A percentile compares a stretch with the other conserved stretches of the same genome.
Evolutionary conservation across 2,797 vertebrate species (phyloP).

Genomic region (Microctenopoma lineatum): DNA sequence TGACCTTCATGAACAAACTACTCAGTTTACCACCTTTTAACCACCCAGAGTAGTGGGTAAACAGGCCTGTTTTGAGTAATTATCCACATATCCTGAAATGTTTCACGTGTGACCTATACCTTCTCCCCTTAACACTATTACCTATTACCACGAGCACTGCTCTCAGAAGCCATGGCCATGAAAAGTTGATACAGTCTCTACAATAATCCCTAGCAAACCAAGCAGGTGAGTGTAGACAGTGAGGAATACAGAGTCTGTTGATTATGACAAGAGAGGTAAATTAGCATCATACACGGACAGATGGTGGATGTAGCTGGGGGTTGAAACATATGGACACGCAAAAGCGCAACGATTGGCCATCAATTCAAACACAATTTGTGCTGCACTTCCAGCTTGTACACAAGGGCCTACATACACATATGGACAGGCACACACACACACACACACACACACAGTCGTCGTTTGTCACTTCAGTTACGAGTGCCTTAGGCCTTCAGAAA

Average conservation of each 20-base stretch:
- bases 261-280: slow-evolving; percentile 71
- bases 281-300: slow-evolving; percentile 75
- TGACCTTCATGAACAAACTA: slow-evolving; percentile 58
- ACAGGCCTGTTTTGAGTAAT: slow-evolving; percentile 68
- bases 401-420: slow-evolving; percentile 38
- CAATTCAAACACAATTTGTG: slow-evolving; percentile 75
- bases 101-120: slow-evolving; percentile 41
- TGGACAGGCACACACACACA: neutral
- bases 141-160: slow-evolving; percentile 53
- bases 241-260: slow-evolving; percentile 62
- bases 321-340: slow-evolving; percentile 77
- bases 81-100: slow-evolving; percentile 70
- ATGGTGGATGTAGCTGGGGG: slow-evolving; percentile 78
- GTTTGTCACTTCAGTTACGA: slow-evolving; percentile 70
- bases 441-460: slow-evolving; percentile 20
- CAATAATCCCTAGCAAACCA: slow-evolving; percentile 24
- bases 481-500: slow-evolving; percentile 68
- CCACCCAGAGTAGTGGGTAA: slow-evolving; percentile 46
- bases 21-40: slow-evolving; percentile 45
- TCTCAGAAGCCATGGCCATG: slow-evolving; percentile 39
- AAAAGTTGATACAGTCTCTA: slow-evolving; percentile 40
- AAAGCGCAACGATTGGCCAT: slow-evolving; percentile 72
- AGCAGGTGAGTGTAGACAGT: slow-evolving; percentile 27
- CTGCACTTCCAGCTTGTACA: slow-evolving; percentile 55
- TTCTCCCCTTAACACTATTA: slow-evolving; percentile 22